A percentile compares a stretch with the other conserved stretches of the same genome.
These are phyloP conservation scores for Podiceps cristatus DNA, from an alignment of 2,113 vertebrate genomes.

Conservation along the genomic window DNA sequence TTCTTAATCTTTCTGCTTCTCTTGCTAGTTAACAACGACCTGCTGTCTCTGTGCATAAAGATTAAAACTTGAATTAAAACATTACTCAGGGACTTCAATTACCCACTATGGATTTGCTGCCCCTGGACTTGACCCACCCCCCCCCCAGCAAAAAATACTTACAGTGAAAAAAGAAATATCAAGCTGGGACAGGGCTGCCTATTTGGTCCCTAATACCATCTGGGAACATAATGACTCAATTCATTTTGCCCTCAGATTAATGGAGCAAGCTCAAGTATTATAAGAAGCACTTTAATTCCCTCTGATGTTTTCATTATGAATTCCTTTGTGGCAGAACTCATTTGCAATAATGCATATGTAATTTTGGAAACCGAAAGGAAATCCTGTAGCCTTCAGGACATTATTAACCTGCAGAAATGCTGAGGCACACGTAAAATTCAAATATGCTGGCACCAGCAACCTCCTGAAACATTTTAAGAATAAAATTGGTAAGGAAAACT, in stretches of 20 bases:
- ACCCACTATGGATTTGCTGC: conserved; percentile 52
- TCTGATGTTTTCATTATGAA: conserved; percentile 75
- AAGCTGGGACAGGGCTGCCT: conserved; percentile 31
- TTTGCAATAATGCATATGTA: conserved; percentile 76
- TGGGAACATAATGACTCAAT: conserved; percentile 63
- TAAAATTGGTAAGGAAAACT: conserved; percentile 32
- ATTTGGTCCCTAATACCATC: conserved; percentile 40
- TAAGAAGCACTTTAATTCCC: conserved; percentile 71
- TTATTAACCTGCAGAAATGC: conserved; percentile 67
- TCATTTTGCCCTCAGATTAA: conserved; percentile 74
- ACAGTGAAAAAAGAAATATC: not conserved
- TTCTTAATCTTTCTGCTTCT: conserved; percentile 59
- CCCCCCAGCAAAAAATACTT: conserved; percentile 27
- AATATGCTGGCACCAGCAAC: conserved; percentile 48
- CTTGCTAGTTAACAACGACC: conserved; percentile 61
- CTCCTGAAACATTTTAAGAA: not conserved
- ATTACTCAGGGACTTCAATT: conserved; percentile 66
- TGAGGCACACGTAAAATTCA: conserved; percentile 47
- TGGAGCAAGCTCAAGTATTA: conserved; percentile 66
- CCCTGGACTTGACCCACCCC: conserved; percentile 46
- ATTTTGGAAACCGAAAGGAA: conserved; percentile 70
- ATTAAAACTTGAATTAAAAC: conserved; percentile 71
- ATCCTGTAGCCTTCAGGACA: conserved; percentile 64
- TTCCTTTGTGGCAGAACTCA: conserved; percentile 72
- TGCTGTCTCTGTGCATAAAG: conserved; percentile 47